Evolutionary conservation across 1,140 invertebrate species (phyloP).

Genomic region (Goniozus legneri): DNA sequence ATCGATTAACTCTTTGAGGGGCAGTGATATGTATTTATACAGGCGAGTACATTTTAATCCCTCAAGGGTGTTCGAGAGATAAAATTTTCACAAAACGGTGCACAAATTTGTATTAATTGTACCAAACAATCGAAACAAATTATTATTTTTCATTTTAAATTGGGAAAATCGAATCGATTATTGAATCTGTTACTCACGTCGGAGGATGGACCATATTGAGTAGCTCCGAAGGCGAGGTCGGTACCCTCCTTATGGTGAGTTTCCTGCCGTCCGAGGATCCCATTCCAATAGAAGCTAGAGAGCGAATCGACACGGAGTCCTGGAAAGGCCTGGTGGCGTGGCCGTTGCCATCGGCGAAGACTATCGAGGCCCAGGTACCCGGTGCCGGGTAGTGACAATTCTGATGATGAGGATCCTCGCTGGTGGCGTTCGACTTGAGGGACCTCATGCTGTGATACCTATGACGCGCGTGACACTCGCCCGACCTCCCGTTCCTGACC

Average conservation of each 20-base stretch:
- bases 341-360: slow-evolving; percentile 25
- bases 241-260: slow-evolving; percentile 75
- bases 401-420: slow-evolving; percentile 23
- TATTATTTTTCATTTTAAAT: too few species aligned
- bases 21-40: too few species aligned
- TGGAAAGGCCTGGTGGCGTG: slow-evolving; percentile 43
- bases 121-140: too few species aligned
- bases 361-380: slow-evolving; percentile 31
- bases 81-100: too few species aligned
- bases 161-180: too few species aligned
- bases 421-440: slow-evolving; percentile 31
- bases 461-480: slow-evolving; percentile 23
- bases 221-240: slow-evolving; percentile 76
- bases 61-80: background rate
- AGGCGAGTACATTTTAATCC: background rate
- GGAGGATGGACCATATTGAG: slow-evolving; percentile 77
- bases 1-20: too few species aligned
- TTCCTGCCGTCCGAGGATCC: slow-evolving; percentile 82
- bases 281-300: slow-evolving; percentile 77
- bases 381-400: slow-evolving; percentile 12
- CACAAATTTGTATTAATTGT: too few species aligned
- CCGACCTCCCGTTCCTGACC: slow-evolving; percentile 17
- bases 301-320: slow-evolving; percentile 68
- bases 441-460: slow-evolving; percentile 39
- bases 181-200: slow-evolving; percentile 75